Conservation (phyloP, 2,113 vertebrate species). For the Tiliqua scincoides region DNA sequence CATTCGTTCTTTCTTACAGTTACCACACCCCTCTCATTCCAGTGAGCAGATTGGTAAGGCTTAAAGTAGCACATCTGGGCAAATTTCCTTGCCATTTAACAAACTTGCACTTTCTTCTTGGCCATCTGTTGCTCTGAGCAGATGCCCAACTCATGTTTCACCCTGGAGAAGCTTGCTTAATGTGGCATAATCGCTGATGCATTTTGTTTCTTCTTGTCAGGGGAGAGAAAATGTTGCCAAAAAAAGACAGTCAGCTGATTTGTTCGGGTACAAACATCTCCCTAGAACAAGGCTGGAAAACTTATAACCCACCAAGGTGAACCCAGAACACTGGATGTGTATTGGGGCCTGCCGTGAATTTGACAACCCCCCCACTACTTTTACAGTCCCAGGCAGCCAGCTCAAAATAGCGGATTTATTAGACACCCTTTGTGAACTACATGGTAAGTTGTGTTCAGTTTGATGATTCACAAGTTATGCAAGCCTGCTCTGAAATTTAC, state of each 20-base stretch:
- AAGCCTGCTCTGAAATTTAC: not conserved
- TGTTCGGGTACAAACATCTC: not conserved
- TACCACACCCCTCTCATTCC: not conserved
- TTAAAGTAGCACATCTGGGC: not conserved
- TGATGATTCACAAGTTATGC: not conserved
- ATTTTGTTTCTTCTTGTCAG: not conserved
- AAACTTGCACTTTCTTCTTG: slow-evolving; percentile 3
- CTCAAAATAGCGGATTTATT: not conserved
- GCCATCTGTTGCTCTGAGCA: not conserved
- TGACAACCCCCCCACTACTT: not conserved
- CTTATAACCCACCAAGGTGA: not conserved
- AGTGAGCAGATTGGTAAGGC: not conserved
- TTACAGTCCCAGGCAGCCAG: not conserved
- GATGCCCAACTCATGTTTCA: not conserved
- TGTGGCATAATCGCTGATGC: not conserved
- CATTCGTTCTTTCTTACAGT: not conserved
- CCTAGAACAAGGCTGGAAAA: not conserved
- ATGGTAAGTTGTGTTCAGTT: not conserved
- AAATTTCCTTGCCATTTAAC: not conserved
- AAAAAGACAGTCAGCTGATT: not conserved
- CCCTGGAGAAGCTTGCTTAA: not conserved
- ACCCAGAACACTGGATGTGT: not conserved
- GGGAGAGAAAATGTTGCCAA: not conserved
- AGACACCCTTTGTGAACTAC: not conserved
- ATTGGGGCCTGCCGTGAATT: not conserved